Conservation (phyloP, 1,140 invertebrate genomes). For the Macrobrachium rosenbergii region DNA sequence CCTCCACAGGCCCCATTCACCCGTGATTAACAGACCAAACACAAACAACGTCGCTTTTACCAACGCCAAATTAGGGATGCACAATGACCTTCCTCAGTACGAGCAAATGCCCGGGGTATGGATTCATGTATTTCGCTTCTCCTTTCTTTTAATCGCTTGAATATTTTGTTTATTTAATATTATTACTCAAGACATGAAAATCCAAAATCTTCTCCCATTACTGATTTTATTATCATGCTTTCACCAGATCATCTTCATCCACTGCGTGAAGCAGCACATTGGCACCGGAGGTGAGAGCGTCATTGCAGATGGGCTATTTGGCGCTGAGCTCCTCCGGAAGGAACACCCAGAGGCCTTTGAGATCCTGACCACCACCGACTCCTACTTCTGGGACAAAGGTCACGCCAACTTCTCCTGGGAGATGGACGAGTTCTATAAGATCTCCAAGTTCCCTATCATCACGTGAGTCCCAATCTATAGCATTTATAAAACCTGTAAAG, state of each 20-base stretch:
- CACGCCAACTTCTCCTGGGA: constrained; percentile 35
- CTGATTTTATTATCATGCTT: neutral
- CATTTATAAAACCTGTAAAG: neutral
- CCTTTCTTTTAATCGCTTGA: too few relatives aligned
- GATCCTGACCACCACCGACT: constrained; percentile 72
- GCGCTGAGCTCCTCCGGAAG: constrained; percentile 75
- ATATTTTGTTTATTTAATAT: too few relatives aligned
- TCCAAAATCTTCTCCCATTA: too few relatives aligned
- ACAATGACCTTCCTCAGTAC: constrained; percentile 81
- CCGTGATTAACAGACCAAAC: constrained; percentile 76
- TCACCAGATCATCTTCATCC: constrained; percentile 74
- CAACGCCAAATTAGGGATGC: constrained; percentile 76
- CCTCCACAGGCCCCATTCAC: constrained; percentile 15
- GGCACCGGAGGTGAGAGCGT: constrained; percentile 77
- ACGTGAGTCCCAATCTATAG: constrained; percentile 13
- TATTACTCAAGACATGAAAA: too few relatives aligned
- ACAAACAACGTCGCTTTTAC: constrained; percentile 81
- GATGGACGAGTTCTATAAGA: constrained; percentile 49
- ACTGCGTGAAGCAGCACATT: constrained; percentile 78
- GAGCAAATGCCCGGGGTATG: constrained; percentile 78
- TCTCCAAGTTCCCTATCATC: constrained; percentile 34
- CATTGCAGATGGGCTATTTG: constrained; percentile 76
- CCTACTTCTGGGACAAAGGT: constrained; percentile 72
- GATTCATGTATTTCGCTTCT: neutral
- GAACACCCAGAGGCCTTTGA: constrained; percentile 74